phyloP scores from a whole-genome alignment of 2,113 vertebrate species.

The Catharus bicknelli region DNA sequence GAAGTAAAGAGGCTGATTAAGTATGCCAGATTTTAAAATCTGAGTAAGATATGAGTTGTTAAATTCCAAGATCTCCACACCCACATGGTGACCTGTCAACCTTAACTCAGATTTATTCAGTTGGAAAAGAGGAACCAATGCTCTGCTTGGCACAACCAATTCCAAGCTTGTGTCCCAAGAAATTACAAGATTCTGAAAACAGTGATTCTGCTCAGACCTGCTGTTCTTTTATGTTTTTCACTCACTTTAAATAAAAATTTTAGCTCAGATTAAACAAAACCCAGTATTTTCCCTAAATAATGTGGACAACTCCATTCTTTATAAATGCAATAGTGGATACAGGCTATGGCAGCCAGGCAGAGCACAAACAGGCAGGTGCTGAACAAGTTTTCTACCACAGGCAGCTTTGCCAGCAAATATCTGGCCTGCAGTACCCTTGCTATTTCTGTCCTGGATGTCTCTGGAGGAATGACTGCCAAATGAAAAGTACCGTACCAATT shows the following conservation, averaged over 20 bases:
- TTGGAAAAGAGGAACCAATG: not conserved
- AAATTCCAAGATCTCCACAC: not conserved
- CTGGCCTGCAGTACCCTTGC: constrained; percentile 40
- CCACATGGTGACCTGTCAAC: not conserved
- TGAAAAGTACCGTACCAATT: constrained; percentile 31
- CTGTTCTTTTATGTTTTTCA: not conserved
- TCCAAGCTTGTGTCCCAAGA: not conserved
- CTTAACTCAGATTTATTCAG: not conserved
- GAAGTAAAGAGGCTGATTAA: not conserved
- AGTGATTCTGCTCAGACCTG: not conserved
- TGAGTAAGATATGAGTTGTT: not conserved
- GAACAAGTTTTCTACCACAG: constrained; percentile 18
- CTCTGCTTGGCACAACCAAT: not conserved
- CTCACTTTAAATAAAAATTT: not conserved
- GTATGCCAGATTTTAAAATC: not conserved
- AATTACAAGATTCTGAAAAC: not conserved
- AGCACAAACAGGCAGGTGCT: constrained; percentile 26
- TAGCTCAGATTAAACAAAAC: not conserved
- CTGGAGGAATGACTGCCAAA: constrained; percentile 46
- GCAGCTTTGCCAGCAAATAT: constrained; percentile 26
- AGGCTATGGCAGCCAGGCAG: not conserved
- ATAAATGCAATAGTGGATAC: not conserved
- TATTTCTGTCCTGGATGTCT: constrained; percentile 59
- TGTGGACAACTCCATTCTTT: rapidly evolving
- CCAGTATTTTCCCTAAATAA: not conserved